Base-by-base conservation (phyloP, 2,797 vertebrate species). In the Pterois miles region DNA sequence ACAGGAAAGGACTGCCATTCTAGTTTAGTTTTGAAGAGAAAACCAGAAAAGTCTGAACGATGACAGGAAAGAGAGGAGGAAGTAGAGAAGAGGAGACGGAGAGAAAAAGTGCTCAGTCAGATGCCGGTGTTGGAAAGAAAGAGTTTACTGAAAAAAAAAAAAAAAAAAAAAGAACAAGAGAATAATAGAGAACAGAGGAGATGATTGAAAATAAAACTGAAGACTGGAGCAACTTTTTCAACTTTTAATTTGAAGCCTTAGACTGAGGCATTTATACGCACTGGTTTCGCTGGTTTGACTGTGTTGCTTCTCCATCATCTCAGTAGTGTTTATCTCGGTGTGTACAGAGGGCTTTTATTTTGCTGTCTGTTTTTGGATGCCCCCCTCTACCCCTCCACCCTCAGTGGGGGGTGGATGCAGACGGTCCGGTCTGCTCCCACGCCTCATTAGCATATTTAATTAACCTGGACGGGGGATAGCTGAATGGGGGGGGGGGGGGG, bases 401-500 rank as follows among this genome's bases (percentile, higher is more conserved):
- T 2, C 12, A 3, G 27, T 43, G 52, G 94, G 93, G 95, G 94
- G 96, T 95, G 96, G 89, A 96, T 96, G 96, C 97, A 98, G 97
- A 96, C 83, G 82, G 84, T 80, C 97, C 96, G 94, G 96, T 86
- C 80, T 85, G 95, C 96, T 97, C 95, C 95, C 97, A 98, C 96
- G 96, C 96, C 97, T 98, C 96, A 97, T 97, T 98, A 97, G 96
- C 97, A 99, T 99, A 97, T 98, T 98, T 98, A 98, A 98, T 98
- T 97, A 98, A 96, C 95, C 86, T 78, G 84, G 78, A 72, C 31
- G 52, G 60, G 36, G 16, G 34, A 65, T 50, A 66, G 82, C 78
- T 88, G 87, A 86, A 86, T 86, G 69, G 60, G 76, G 65, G 59
- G 94, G 14, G 71, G 22, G 22, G 36, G 9, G 22, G 23, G 23